Evolutionary conservation across 2,113 vertebrate species (phyloP).

Genomic region (Etia nguti): DNA sequence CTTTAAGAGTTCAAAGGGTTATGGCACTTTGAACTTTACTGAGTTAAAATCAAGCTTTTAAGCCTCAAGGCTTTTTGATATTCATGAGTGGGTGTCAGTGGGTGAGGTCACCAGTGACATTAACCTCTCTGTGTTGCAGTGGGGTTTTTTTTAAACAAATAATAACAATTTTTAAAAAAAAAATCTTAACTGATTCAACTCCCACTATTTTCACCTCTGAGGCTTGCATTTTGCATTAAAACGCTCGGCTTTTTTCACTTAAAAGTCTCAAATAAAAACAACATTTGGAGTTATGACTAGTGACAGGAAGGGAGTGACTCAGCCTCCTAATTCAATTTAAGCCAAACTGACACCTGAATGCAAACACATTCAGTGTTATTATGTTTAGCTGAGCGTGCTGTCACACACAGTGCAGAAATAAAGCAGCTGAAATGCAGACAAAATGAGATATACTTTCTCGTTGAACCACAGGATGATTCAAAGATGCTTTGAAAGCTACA

Average conservation of each 20-base stretch:
- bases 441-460: neutral
- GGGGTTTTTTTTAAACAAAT: neutral
- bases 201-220: neutral
- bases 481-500: neutral
- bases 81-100: neutral
- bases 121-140: neutral
- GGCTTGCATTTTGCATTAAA: neutral
- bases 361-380: neutral
- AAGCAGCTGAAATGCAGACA: neutral
- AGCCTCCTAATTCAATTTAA: neutral
- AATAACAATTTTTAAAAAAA: neutral
- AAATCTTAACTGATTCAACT: neutral
- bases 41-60: neutral
- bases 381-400: neutral
- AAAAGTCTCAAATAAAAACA: neutral
- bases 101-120: neutral
- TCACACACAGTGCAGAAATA: neutral
- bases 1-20: neutral
- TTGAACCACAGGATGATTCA: neutral
- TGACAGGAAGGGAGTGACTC: neutral
- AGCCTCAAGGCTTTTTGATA: neutral
- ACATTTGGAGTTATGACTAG: neutral
- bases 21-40: neutral
- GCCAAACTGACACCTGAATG: neutral
- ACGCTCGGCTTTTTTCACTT: neutral